Evolutionary conservation across 2,797 vertebrate genomes (phyloP).

Genomic region (Sandelia bainsii): DNA sequence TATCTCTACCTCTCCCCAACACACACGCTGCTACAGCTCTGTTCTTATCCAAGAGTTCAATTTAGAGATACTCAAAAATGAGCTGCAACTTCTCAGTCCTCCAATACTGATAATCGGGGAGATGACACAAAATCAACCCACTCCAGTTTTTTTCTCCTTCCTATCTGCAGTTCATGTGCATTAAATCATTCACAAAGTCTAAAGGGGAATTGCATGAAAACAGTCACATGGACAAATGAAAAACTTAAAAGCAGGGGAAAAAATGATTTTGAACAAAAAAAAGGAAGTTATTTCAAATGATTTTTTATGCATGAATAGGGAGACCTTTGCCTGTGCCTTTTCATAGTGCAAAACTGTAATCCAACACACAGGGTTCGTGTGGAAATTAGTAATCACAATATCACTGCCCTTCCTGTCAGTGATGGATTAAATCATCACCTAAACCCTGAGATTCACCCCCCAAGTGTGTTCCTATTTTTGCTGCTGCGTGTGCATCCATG

Average conservation of each 20-base stretch:
- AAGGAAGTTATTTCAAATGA: slow-evolving; percentile 13
- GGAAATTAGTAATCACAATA: slow-evolving; percentile 78
- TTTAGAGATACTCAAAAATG: slow-evolving; percentile 56
- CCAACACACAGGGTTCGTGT: slow-evolving; percentile 33
- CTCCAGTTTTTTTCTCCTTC: slow-evolving; percentile 12
- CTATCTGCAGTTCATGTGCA: slow-evolving; percentile 24
- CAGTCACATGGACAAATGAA: not conserved
- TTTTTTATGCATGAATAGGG: slow-evolving; percentile 14
- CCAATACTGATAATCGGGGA: slow-evolving; percentile 47
- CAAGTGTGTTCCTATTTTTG: slow-evolving; percentile 57
- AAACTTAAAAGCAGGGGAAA: not conserved
- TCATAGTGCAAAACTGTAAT: not conserved
- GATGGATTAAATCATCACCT: slow-evolving; percentile 87
- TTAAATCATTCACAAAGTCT: slow-evolving; percentile 14
- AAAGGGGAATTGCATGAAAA: slow-evolving; percentile 9
- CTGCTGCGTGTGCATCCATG: slow-evolving; percentile 30
- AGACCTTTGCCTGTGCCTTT: slow-evolving; percentile 4
- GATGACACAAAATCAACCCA: slow-evolving; percentile 41
- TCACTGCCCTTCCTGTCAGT: slow-evolving; percentile 80
- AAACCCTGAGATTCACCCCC: slow-evolving; percentile 61
- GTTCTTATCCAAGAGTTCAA: slow-evolving; percentile 58
- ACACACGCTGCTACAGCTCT: slow-evolving; percentile 15
- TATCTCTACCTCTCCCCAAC: slow-evolving; percentile 61
- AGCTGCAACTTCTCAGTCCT: slow-evolving; percentile 37
- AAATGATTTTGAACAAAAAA: not conserved